Evolutionary conservation across 2,888 invertebrate species (phyloP), one percentile per base, ranked within the genome.

Genomic region (Chydorus sphaericus): DNA sequence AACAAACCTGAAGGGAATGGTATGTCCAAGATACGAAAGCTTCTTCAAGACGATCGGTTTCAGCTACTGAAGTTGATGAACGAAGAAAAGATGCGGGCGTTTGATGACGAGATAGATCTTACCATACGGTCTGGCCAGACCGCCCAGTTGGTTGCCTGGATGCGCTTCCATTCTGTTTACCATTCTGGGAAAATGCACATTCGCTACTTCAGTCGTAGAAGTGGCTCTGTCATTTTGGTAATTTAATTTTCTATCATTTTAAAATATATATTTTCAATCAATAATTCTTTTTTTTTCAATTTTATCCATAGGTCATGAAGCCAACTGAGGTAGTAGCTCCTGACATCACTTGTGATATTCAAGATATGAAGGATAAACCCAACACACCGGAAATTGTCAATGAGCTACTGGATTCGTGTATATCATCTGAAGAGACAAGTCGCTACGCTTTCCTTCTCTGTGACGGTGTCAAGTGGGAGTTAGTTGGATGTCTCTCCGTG

Each of bases 401-500:
- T 10, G 44, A 44, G 20, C 28, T 44, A n/a, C 44, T 44, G 10
- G 44, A 44, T 26, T 28, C 44, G 8, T 44, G 44, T 10, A 44
- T 44, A 14, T 44, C 44, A 26, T 28, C 44, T 2, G 44, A 44
- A 3, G 44, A 44, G n/a, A 44, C 44, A 14, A 26, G 26, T 3
- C 44, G 44, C 10, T 44, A 44, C n/a, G 44, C 44, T 11, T 44
- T 44, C 8, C 44, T 44, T 26, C 44, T 44, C 28, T 44, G 44
- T 44, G 44, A 44, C 4, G 44, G 44, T 14, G 44, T 44, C n/a
- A 44, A 44, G 11, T 44, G 44, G 44, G 44, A 44, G 14, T 44
- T 44, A 28, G 44, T 44, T 5, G 44, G 44, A 5, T 44, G 44
- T 23, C 44, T 44, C n/a, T 14, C 44, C 14, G 10, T 44, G 10